Evolutionary conservation across 2,797 vertebrate species (phyloP).

Genomic region (Scomberomorus guttatus): DNA sequence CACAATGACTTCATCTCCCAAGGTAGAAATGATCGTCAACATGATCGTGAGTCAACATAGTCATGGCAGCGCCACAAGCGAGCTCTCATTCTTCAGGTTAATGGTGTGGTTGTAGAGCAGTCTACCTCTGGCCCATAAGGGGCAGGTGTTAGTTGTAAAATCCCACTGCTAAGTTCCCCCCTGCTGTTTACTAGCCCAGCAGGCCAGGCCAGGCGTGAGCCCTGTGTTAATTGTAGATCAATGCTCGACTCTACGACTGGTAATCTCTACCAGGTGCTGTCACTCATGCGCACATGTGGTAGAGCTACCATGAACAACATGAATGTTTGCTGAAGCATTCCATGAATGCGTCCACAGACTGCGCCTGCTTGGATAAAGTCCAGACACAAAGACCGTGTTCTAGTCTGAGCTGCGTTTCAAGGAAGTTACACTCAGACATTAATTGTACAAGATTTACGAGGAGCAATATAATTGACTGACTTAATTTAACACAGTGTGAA

Average conservation of each 20-base stretch:
- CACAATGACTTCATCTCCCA: constrained; percentile 43
- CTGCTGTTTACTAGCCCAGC: constrained; percentile 68
- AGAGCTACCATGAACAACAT: constrained; percentile 12
- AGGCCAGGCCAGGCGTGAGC: constrained; percentile 44
- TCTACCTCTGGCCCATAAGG: constrained; percentile 52
- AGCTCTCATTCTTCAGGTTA: constrained; percentile 51
- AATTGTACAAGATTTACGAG: constrained; percentile 69
- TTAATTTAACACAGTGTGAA: constrained; percentile 64
- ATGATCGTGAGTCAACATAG: background rate
- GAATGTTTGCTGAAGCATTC: constrained; percentile 12
- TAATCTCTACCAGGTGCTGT: constrained; percentile 75
- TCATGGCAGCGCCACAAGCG: constrained; percentile 11
- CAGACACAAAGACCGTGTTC: constrained; percentile 66
- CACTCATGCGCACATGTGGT: constrained; percentile 35
- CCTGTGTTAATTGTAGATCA: constrained; percentile 47
- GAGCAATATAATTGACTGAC: constrained; percentile 56
- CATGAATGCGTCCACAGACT: constrained; percentile 16
- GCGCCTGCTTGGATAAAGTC: constrained; percentile 37
- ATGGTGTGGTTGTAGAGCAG: constrained; percentile 42
- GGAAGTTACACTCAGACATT: constrained; percentile 54
- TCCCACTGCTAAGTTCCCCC: constrained; percentile 44
- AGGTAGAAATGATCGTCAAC: constrained; percentile 36
- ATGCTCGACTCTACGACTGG: constrained; percentile 30
- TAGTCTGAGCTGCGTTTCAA: constrained; percentile 39
- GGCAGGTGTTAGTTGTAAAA: constrained; percentile 75